phyloP scores from a whole-genome alignment of 2,888 invertebrate species.

The Drosophila mulleri region DNA sequence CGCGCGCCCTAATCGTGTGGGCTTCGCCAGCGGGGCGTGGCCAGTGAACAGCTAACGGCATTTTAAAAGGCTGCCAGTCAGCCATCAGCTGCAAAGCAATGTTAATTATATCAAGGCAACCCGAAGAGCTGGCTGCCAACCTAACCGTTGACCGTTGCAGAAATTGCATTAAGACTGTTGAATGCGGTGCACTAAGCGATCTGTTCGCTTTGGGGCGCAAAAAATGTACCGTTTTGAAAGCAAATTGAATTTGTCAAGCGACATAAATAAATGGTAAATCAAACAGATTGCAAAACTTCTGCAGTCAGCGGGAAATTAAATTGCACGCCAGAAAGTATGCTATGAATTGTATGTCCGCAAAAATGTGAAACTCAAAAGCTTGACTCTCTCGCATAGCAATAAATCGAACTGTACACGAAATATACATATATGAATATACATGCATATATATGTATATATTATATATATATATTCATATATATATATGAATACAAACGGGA shows the following conservation, averaged over 20 bases:
- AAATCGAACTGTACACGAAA: conserved; percentile 19
- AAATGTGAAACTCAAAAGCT: conserved; percentile 10
- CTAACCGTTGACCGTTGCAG: conserved; percentile 43
- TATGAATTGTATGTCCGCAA: conserved; percentile 14
- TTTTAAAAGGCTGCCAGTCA: conserved; percentile 57
- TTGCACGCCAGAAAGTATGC: conserved; percentile 52
- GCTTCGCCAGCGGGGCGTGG: conserved; percentile 34
- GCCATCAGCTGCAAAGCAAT: conserved; percentile 40
- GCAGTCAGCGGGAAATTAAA: conserved; percentile 63
- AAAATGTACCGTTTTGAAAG: conserved; percentile 43
- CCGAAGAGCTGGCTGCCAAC: conserved; percentile 33
- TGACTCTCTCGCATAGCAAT: conserved; percentile 17
- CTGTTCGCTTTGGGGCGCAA: conserved; percentile 4
- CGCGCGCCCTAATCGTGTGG: conserved; percentile 64
- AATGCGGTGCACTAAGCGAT: conserved; percentile 20
- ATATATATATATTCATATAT: neutral
- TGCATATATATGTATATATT: neutral
- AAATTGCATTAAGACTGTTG: conserved; percentile 65
- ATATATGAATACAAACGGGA: conserved; percentile 11
- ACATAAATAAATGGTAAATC: conserved; percentile 73
- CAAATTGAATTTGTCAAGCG: conserved; percentile 71
- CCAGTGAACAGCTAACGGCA: conserved; percentile 23
- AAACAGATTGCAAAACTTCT: conserved; percentile 61
- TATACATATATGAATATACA: no score
- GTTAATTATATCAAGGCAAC: conserved; percentile 65